These are phyloP conservation scores for Polymixis lichenea DNA, from an alignment of 2,888 invertebrate species.

Conservation along the genomic window DNA sequence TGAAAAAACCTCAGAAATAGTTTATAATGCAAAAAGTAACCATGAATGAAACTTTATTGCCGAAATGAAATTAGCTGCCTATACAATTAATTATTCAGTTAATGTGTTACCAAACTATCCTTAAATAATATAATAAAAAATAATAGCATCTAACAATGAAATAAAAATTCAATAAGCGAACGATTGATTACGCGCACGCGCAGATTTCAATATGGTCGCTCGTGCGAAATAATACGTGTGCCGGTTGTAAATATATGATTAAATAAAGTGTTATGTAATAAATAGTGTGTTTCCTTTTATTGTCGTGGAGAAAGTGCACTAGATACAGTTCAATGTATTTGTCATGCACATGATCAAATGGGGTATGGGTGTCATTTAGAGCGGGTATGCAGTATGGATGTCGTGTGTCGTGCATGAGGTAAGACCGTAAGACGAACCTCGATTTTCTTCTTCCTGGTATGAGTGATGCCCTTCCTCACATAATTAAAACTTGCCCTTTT, in stretches of 20 bases:
- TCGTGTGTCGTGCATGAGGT: neutral
- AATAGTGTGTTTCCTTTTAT: slow-evolving; percentile 78
- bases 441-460: neutral
- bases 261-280: slow-evolving; percentile 84
- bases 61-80: neutral
- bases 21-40: neutral
- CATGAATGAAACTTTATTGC: neutral
- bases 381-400: neutral
- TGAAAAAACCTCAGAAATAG: neutral
- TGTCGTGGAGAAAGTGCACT: slow-evolving; percentile 61
- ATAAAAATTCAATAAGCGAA: slow-evolving; percentile 62
- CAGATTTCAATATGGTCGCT: slow-evolving; percentile 71
- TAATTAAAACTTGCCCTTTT: neutral
- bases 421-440: neutral
- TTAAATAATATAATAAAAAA: slow-evolving; percentile 32
- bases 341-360: slow-evolving; percentile 29
- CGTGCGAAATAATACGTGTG: slow-evolving; percentile 76
- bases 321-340: slow-evolving; percentile 66
- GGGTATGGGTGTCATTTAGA: slow-evolving; percentile 13
- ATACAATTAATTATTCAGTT: neutral
- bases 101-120: slow-evolving; percentile 37
- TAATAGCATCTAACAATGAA: slow-evolving; percentile 33
- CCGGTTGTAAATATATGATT: slow-evolving; percentile 81
- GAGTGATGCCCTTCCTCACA: neutral
- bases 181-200: slow-evolving; percentile 62